phyloP scores from a whole-genome alignment of 2,113 vertebrate species.

The Ctenomys sociabilis region DNA sequence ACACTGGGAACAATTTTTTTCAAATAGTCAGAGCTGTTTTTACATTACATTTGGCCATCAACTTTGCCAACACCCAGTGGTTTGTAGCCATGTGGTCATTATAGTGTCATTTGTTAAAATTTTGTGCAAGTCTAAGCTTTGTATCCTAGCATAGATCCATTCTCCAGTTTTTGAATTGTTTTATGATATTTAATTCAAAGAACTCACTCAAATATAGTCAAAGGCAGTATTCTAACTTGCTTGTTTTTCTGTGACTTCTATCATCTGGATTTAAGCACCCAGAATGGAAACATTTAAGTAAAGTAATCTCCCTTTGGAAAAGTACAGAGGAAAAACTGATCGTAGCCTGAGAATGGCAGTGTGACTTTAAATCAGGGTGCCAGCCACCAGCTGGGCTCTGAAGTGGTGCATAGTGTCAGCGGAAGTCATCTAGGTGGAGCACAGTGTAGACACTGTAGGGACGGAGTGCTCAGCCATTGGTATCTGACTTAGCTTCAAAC shows the following conservation, averaged over 20 bases:
- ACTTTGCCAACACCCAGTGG: not conserved
- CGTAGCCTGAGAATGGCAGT: not conserved
- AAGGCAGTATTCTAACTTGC: not conserved
- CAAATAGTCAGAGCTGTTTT: not conserved
- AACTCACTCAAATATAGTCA: not conserved
- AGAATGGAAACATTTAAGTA: not conserved
- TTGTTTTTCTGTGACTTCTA: not conserved
- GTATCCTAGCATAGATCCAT: not conserved
- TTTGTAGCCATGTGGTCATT: not conserved
- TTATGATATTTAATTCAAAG: not conserved
- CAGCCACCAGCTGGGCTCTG: too few relatives aligned
- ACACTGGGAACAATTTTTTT: not conserved
- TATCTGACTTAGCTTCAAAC: not conserved
- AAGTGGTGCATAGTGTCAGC: not conserved
- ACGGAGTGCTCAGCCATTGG: not conserved
- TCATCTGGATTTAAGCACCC: not conserved
- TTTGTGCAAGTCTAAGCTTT: slow-evolving; percentile 10
- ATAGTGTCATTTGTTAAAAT: not conserved
- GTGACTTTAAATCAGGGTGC: not conserved
- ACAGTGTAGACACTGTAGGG: not conserved
- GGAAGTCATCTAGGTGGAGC: not conserved
- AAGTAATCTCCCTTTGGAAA: not conserved
- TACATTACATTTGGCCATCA: not conserved
- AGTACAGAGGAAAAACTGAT: not conserved
- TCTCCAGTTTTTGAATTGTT: not conserved